Evolutionary conservation across 2,888 invertebrate species (phyloP), one percentile per base, ranked within the genome.

Genomic region (Hypomecis atomaria): DNA sequence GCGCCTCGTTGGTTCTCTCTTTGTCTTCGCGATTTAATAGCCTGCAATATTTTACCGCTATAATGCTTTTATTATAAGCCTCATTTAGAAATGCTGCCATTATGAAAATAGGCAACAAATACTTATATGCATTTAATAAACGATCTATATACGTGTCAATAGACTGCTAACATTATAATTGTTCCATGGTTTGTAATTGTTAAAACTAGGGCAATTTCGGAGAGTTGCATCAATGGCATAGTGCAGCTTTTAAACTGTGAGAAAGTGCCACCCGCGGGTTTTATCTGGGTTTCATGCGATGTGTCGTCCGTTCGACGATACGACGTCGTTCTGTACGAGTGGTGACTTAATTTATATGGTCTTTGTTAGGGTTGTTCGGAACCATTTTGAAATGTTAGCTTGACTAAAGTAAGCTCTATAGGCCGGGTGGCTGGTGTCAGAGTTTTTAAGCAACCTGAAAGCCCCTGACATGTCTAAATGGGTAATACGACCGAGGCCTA

Each of bases 281-380:
- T 77, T 79, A 78, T 81, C 78, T 71, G 62, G 65, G 71, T 74
- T 78, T 79, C 77, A 81, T 76, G 69, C 70, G 69, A 71, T 72
- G 69, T 65, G 43, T 71, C 54, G 55, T 57, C 61, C 59, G 58
- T 65, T 59, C 60, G 66, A 68, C 62, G 56, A 64, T 71, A 70
- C 71, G 67, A 59, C 50, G 43, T 52, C 47, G 57, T 53, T 54
- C 37, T 48, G 48, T 48, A 54, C 34, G 42, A 60, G 48, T 43
- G 42, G 33, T n/a, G 54, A 54, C 23, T 48, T 13, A 42, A 47
- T 43, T 53, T 38, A 36, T 42, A n/a, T 37, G 11, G 38, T 53
- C 43, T 38, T 52, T 54, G 47, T 42, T 54, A 60, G 54, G 60
- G 60, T 43, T 60, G 60, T 36, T 23, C 23, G 49, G 40, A 33